Base-by-base conservation (phyloP, 2,888 invertebrate species). In the Clanis bilineata region DNA sequence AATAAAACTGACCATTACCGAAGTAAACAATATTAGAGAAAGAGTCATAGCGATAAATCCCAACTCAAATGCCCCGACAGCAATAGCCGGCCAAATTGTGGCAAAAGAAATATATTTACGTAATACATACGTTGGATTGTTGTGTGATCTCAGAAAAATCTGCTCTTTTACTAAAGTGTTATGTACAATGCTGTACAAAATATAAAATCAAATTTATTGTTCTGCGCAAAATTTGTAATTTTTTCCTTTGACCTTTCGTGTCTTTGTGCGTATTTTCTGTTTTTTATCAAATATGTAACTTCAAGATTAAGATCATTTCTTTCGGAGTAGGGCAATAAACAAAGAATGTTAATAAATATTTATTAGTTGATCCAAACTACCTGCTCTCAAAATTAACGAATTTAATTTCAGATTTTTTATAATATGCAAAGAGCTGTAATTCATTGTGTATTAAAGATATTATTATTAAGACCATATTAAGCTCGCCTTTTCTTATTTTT, bases 1-100 rank as follows among this genome's bases (percentile, higher is more conserved):
- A 83, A 85, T 85, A 88, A 86, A 85, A 82, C 75, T 86, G 85
- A 82, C 86, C 86, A 71, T 72, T 88, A 87, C 85, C 70, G 77
- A 83, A 89, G 88, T 88, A 88, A 90, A 90, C 89, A 90, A 87
- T 89, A 90, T 90, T 86, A 89, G 80, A 79, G 79, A 83, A 82
- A 79, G 82, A 86, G 79, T 82, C 84, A 70, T 76, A 69, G 79
- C 76, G 72, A 85, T 90, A 90, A 90, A 91, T 91, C 86, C 82
- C 71, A 64, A 70, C 68, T 73, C 76, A 81, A 88, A 88, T 84
- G 84, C 80, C 80, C 76, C 72, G 73, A 74, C 77, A 73, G 80
- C 83, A 84, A 85, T 82, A 80, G 81, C 80, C 70, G 73, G 79
- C 85, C 81, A 82, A 88, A 87, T 83, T 86, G 85, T 80, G 83